Base-by-base conservation (phyloP, 2,888 invertebrate genomes). In the Nomada fucata region DNA sequence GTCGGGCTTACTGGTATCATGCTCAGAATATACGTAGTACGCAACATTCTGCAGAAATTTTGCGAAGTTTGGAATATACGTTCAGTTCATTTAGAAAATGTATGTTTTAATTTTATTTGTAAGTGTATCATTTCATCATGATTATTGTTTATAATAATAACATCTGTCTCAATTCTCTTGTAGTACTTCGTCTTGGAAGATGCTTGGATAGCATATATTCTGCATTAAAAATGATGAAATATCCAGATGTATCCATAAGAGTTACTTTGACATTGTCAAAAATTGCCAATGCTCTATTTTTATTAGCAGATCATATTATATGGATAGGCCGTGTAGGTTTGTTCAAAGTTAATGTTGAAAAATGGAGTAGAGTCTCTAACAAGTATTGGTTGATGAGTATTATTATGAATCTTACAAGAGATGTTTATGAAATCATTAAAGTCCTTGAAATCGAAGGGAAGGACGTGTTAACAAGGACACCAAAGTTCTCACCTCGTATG, bases 351-450 rank as follows among this genome's bases (percentile, higher is more conserved):
- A 95, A 98, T 91, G 95, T 96, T 0, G 96, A 96, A 63, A 97
- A 96, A 91, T 98, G 98, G 98, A 95, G 95, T 71, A 94, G 94
- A 63, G 94, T 95, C 11, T 96, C 97, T 2, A 97, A 97, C 90
- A 96, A 96, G 92, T 98, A 98, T 92, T 98, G 98, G 98, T 93
- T 98, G 1, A 95, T 97, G 82, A 97, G 97, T 1, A 96, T 98
- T 20, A 94, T 97, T 15, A 96, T 98, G 94, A 97, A 97, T 91
- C 94, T 98, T 77, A 94, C 96, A 0, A 95, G 98, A 89, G 98
- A 98, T 93, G 92, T 97, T n/a, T 97, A 98, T 94, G 98, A 98
- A 94, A 96, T 98, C 76, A 88, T 95, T 63, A 95, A 95, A 83
- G 94, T 97, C 44, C 90, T 97, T 64, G 95, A 96, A 89, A 87